Evolutionary conservation across 2,888 invertebrate species (phyloP).

Genomic region (Lycocerus yunnanus): DNA sequence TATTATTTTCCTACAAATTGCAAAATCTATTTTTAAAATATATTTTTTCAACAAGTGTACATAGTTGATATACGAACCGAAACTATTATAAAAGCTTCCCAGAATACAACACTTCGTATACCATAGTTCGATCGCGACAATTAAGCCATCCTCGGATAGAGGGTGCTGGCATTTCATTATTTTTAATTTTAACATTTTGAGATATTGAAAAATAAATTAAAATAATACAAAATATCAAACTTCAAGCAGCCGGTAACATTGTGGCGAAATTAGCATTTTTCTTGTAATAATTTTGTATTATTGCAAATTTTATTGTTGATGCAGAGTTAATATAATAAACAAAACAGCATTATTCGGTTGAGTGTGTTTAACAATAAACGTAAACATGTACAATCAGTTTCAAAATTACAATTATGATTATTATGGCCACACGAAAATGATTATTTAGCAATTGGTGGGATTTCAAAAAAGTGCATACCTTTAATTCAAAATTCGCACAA

Average conservation of each 20-base stretch:
- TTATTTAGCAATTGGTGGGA: neutral
- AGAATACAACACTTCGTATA: neutral
- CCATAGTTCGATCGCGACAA: neutral
- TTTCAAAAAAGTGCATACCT: neutral
- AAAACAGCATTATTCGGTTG: neutral
- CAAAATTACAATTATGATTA: neutral
- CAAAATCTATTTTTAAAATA: neutral
- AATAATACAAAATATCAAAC: too few relatives aligned
- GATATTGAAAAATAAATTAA: too few relatives aligned
- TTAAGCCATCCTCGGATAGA: neutral
- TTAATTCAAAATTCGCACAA: too few relatives aligned
- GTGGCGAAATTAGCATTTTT: neutral
- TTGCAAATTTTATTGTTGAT: neutral
- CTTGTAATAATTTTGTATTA: neutral
- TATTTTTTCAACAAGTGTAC: neutral
- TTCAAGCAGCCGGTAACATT: too few relatives aligned
- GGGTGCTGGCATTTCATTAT: neutral
- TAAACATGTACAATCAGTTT: neutral
- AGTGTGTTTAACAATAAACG: neutral
- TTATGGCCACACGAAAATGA: neutral
- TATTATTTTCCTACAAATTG: too few relatives aligned
- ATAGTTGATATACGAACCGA: neutral
- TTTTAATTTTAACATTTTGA: neutral
- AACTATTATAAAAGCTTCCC: neutral
- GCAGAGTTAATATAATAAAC: neutral